Base-by-base conservation (phyloP, 2,888 invertebrate genomes). In the Drosophila ustulata region DNA sequence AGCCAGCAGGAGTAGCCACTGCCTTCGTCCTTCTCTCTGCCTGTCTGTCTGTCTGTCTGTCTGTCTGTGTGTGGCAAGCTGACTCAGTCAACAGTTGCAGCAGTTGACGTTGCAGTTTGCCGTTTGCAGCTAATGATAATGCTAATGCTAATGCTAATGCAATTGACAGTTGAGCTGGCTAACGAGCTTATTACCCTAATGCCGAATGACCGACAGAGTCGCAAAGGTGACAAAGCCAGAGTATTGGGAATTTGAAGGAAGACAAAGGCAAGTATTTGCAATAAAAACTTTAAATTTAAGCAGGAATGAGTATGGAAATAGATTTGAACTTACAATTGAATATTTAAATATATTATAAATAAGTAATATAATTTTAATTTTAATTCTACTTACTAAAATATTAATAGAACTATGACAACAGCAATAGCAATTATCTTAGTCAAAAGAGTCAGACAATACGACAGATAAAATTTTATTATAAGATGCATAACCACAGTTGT, bases 121-220 rank as follows among this genome's bases (percentile, higher is more conserved):
- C 13, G 56, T 18, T 41, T 57, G 52, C 59, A 26, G 56, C 53
- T 30, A 56, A 73, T 74, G 67, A 53, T 64, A 63, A 55, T 74
- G 63, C 65, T 62, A 55, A 65, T 74, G 63, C 65, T 62, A 55
- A 65, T 69, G 66, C 57, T 49, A 49, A 56, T 69, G 67, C 65
- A 71, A 68, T 66, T 68, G 68, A 72, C 68, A 76, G 63, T 13
- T 52, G 67, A 65, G 23, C 62, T 62, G 64, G 45, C 72, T 67
- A 75, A 75, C 65, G 58, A 64, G 52, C 75, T 59, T 37, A 71
- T 57, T 71, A 51, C 23, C 28, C 49, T 28, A 49, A 30, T 37
- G 53, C 18, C 47, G 28, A 43, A 34, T 41, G 13, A 9, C n/a
- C 39, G 28, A 30, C 25, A 28, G 18, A 47, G 25, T 6, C 3